These are phyloP conservation scores for Papilio glaucus DNA, from an alignment of 1,140 invertebrate species.

Conservation along the genomic window DNA sequence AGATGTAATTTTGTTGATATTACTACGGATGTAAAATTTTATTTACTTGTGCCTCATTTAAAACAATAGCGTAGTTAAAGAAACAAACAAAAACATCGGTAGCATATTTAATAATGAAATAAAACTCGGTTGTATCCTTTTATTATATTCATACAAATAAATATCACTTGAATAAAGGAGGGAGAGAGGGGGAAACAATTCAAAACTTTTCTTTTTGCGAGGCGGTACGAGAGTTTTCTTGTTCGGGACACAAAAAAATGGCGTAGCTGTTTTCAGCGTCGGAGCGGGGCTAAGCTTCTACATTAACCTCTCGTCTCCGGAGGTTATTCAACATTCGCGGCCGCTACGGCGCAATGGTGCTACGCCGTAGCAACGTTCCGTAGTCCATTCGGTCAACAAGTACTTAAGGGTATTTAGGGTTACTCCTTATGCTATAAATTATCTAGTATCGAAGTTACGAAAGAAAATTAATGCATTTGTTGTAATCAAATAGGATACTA, in stretches of 20 bases:
- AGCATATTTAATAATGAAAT: constrained; percentile 22
- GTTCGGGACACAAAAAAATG: constrained; percentile 49
- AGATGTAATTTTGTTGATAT: no score
- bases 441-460: no score
- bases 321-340: constrained; percentile 68
- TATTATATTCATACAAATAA: constrained; percentile 27
- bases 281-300: constrained; percentile 64
- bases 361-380: constrained; percentile 42
- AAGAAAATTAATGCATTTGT: no score
- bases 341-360: constrained; percentile 23
- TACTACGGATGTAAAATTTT: no score
- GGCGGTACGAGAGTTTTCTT: constrained; percentile 48
- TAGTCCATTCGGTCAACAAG: constrained; percentile 63
- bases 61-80: no score
- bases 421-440: constrained; percentile 22
- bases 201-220: constrained; percentile 39
- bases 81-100: not conserved
- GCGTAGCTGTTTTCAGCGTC: constrained; percentile 59
- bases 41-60: no score
- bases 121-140: not conserved
- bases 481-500: no score
- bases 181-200: constrained; percentile 19
- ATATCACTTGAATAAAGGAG: not conserved
- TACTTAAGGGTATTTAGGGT: constrained; percentile 49
- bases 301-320: constrained; percentile 70